Evolutionary conservation across 2,797 vertebrate genomes (phyloP).

Genomic region (Hippopotamyrus pictus): DNA sequence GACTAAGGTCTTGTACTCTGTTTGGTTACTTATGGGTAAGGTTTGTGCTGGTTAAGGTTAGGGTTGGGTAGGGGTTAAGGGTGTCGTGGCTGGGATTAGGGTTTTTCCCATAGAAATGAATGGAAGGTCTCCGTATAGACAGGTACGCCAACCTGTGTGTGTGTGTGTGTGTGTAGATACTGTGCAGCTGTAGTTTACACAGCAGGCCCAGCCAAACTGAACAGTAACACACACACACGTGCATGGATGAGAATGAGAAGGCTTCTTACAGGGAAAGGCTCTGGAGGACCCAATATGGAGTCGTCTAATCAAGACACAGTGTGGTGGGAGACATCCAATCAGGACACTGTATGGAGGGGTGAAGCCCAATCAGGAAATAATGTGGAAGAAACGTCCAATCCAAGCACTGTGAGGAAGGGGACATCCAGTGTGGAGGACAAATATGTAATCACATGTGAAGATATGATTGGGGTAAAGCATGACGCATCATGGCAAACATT

Average conservation of each 20-base stretch:
- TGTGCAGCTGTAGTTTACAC: not conserved
- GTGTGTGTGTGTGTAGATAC: conserved; percentile 20
- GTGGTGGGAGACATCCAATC: conserved; percentile 24
- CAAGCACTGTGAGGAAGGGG: not conserved
- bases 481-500: not conserved
- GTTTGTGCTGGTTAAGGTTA: not conserved
- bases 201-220: not conserved
- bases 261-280: not conserved
- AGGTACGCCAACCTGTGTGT: not conserved
- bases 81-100: not conserved
- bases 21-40: not conserved
- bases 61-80: not conserved
- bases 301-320: conserved; percentile 26
- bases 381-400: conserved; percentile 31
- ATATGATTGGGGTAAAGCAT: not conserved
- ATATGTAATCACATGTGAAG: not conserved
- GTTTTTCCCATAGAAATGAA: not conserved
- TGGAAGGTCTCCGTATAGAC: not conserved
- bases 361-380: conserved; percentile 40
- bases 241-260: not conserved
- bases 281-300: conserved; percentile 39
- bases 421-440: not conserved
- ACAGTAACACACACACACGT: not conserved
- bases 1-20: not conserved
- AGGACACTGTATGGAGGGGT: conserved; percentile 41